Conservation (phyloP, 2,113 vertebrate genomes). For the Elephantulus edwardii region DNA sequence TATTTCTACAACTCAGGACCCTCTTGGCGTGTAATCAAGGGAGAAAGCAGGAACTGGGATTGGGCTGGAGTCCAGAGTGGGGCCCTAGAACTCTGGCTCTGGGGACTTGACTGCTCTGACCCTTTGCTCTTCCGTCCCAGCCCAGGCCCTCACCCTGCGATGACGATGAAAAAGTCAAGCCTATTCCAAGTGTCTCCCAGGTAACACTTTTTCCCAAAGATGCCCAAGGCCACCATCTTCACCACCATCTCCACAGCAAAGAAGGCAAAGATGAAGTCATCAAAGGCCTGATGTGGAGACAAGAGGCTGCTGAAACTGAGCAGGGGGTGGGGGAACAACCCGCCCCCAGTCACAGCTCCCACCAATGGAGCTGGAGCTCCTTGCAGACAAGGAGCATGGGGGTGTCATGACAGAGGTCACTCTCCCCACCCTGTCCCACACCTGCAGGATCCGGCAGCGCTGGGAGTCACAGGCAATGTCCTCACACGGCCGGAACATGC, state of each 20-base stretch:
- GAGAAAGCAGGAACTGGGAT: background rate
- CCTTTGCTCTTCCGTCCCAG: background rate
- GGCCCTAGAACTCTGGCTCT: background rate
- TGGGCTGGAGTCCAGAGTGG: background rate
- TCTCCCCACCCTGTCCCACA: conserved; percentile 55
- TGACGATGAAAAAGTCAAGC: conserved; percentile 98
- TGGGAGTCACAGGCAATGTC: conserved; percentile 94
- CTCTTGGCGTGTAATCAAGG: background rate
- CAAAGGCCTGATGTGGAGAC: conserved; percentile 89
- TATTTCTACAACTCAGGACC: background rate
- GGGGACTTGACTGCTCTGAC: background rate
- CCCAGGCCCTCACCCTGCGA: conserved; percentile 91
- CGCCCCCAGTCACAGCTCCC: background rate
- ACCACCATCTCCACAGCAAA: conserved; percentile 99
- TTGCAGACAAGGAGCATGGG: background rate
- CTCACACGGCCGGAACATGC: conserved; percentile 99
- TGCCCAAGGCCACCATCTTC: conserved; percentile 98
- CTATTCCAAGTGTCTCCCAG: conserved; percentile 99
- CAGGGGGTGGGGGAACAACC: background rate
- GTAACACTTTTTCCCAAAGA: conserved; percentile 98
- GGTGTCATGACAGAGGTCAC: background rate
- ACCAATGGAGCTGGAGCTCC: background rate
- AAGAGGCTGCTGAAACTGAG: conserved; percentile 5
- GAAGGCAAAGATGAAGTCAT: conserved; percentile 99
- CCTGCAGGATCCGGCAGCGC: conserved; percentile 96